A percentile compares a stretch with the other conserved stretches of the same genome.
Evolutionary conservation across 2,113 vertebrate species (phyloP).

Genomic region (Sphaerodactylus townsendi): DNA sequence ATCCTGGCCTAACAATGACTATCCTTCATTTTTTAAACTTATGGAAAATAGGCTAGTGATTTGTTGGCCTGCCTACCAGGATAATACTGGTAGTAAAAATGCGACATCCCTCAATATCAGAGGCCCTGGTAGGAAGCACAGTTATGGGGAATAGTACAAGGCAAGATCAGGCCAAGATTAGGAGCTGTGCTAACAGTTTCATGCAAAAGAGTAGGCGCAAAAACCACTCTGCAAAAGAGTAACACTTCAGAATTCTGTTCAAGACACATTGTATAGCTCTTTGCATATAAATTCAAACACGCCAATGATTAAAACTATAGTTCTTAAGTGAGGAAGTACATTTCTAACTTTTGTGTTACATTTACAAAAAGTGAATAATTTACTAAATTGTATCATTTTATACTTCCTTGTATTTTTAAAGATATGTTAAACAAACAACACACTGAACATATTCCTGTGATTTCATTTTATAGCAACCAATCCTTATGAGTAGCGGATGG

Average conservation of each 20-base stretch:
- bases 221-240: not conserved
- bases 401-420: too few species aligned
- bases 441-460: not conserved
- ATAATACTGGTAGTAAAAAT: not conserved
- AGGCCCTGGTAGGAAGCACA: not conserved
- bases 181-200: not conserved
- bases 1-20: too few species aligned
- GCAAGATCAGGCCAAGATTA: not conserved
- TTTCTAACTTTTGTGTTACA: not conserved
- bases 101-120: not conserved
- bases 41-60: not conserved
- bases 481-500: not conserved
- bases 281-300: not conserved
- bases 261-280: too few species aligned
- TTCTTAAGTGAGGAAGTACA: not conserved
- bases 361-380: not conserved
- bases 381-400: not conserved
- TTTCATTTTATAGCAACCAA: not conserved
- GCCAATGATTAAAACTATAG: not conserved
- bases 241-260: not conserved
- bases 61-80: not conserved
- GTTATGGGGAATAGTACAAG: not conserved
- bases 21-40: not conserved
- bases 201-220: not conserved
- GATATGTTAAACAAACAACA: too few species aligned